Conservation (phyloP, 2,113 vertebrate species). For the Motacilla alba region DNA sequence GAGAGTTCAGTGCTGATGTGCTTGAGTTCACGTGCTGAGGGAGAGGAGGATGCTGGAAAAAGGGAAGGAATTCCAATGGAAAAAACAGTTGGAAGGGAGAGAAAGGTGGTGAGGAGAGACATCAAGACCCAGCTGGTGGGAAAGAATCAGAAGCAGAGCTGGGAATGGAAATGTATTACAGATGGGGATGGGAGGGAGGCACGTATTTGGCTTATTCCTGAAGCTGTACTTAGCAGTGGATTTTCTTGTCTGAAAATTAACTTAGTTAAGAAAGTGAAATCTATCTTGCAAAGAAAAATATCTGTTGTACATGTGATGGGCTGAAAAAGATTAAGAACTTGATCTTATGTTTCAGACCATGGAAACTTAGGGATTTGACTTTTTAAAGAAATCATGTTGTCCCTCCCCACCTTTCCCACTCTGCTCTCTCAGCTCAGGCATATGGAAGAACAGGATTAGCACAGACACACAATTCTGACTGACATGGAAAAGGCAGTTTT, state of each 20-base stretch:
- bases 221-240: not conserved
- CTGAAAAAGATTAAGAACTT: not conserved
- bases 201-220: not conserved
- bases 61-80: not conserved
- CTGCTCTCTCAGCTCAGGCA: not conserved
- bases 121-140: not conserved
- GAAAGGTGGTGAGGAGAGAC: not conserved
- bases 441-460: not conserved
- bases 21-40: not conserved
- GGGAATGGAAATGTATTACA: not conserved
- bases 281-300: not conserved
- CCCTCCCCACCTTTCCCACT: not conserved
- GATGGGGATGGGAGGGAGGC: not conserved
- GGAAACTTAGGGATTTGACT: not conserved
- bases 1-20: slow-evolving; percentile 38
- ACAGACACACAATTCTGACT: not conserved
- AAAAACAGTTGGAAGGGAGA: not conserved
- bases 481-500: not conserved
- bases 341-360: not conserved
- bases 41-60: not conserved
- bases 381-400: not conserved
- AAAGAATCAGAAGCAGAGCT: not conserved
- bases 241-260: not conserved
- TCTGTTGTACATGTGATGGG: not conserved
- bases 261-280: not conserved